Conservation (phyloP, 2,888 invertebrate species). For the Cephus spinipes region DNA sequence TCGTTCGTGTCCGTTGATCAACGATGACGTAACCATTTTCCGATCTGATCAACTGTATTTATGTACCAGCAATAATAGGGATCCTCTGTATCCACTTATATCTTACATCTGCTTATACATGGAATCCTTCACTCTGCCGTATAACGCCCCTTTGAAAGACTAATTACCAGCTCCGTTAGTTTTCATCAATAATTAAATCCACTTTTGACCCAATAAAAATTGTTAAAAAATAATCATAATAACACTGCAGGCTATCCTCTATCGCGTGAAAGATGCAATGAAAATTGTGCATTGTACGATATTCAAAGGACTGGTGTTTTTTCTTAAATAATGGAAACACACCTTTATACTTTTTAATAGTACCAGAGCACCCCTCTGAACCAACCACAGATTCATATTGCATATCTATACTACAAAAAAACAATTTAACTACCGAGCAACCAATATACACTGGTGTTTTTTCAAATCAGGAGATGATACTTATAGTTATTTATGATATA, state of each 20-base stretch:
- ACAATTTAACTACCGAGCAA: too few relatives aligned
- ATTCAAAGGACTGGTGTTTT: neutral
- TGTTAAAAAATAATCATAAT: too few relatives aligned
- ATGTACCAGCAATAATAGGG: neutral
- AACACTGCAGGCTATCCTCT: too few relatives aligned
- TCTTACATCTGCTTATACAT: neutral
- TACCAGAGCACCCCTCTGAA: too few relatives aligned
- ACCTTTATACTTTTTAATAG: neutral
- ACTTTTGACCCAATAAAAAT: neutral
- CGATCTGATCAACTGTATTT: constrained; percentile 20
- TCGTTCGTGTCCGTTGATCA: constrained; percentile 30
- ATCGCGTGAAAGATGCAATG: neutral
- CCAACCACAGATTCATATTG: too few relatives aligned
- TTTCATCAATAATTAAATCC: neutral
- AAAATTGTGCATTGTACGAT: neutral
- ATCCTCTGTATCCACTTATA: neutral
- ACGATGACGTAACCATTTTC: constrained; percentile 34
- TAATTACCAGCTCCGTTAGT: neutral
- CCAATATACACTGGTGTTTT: too few relatives aligned
- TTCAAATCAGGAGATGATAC: too few relatives aligned
- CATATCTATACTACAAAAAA: too few relatives aligned
- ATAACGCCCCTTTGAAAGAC: neutral
- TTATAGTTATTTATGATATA: too few relatives aligned
- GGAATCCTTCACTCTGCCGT: neutral
- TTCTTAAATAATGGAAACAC: neutral